Percentiles rank a stretch among this genome's conserved stretches.
These are phyloP conservation scores for Euproctis similis DNA, from an alignment of 2,888 invertebrate species.

Conservation along the genomic window DNA sequence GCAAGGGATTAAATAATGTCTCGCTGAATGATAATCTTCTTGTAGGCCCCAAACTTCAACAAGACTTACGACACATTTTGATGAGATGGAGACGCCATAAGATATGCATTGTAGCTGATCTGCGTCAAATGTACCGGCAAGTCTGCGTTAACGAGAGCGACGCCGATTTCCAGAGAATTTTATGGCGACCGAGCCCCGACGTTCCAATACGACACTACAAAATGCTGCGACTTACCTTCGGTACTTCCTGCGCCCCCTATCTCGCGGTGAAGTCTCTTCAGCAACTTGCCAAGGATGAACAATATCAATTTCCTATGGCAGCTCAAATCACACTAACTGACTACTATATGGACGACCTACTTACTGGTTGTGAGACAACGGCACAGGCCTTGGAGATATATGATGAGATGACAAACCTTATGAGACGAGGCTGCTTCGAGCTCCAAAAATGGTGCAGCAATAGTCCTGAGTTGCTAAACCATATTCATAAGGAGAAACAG, in stretches of 20 bases:
- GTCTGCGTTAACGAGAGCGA: background rate
- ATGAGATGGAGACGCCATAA: slow-evolving; percentile 4
- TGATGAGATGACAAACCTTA: background rate
- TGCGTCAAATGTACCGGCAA: background rate
- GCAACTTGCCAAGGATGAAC: background rate
- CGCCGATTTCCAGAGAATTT: slow-evolving; percentile 2
- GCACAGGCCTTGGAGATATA: background rate
- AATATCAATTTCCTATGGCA: background rate
- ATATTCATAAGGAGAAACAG: background rate
- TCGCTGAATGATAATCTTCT: slow-evolving; percentile 7
- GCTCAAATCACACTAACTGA: background rate
- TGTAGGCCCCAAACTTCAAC: slow-evolving; percentile 6
- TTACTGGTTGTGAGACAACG: background rate
- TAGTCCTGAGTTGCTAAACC: background rate
- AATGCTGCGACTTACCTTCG: slow-evolving; percentile 4
- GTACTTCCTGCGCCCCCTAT: slow-evolving; percentile 4
- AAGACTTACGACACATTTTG: slow-evolving; percentile 4
- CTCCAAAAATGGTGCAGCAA: background rate
- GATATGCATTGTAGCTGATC: background rate
- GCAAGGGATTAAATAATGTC: slow-evolving; percentile 1
- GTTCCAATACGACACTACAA: slow-evolving; percentile 1
- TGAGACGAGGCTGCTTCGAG: background rate
- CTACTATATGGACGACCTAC: background rate
- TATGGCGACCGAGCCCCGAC: slow-evolving; percentile 1
- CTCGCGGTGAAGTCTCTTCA: background rate